Base-by-base conservation (phyloP, 2,113 vertebrate species). In the Genyomyrus donnyi region DNA sequence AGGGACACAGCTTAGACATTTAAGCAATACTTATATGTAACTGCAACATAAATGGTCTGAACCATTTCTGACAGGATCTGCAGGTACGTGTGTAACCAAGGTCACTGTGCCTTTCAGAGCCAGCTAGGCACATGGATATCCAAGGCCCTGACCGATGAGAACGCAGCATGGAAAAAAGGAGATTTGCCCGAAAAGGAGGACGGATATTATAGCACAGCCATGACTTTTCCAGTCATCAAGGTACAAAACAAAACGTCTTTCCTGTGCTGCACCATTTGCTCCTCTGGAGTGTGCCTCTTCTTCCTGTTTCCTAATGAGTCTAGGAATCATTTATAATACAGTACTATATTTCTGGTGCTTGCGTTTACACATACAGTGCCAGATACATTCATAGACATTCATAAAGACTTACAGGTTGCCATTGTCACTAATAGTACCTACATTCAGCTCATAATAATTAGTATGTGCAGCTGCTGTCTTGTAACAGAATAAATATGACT, bases 141-240 rank as follows among this genome's bases (percentile, higher is more conserved):
- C 88, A 95, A 90, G 0, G 96, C 95, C 49, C 94, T 98, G 91
- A 92, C 93, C 31, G 93, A 96, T 45, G 97, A 98, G 92, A 93
- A 95, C 0, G 91, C 95, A 45, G 92, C 21, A 31, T 99, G 98
- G 97, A 91, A 90, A 92, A 92, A 92, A 48, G 95, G 94, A 10
- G 62, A 39, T 10, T 92, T 92, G n/a, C 97, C 97, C 0, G 95
- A 96, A 83, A 93, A 93, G 89, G 84, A 97, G 1, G 95, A 97
- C 5, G 92, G 93, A 0, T 94, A 91, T 92, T 96, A 93, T 92
- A 96, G 97, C 93, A 97, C 96, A 6, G 96, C 96, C 8, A 94
- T 99, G 77, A 95, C 96, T n/a, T 93, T 98, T 2, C 96, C 97
- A 83, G 91, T 96, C 91, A 95, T 99, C 53, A 96, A 97, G 97